These are phyloP conservation scores for Aplochiton taeniatus DNA, from an alignment of 2,797 vertebrate genomes.

Conservation along the genomic window DNA sequence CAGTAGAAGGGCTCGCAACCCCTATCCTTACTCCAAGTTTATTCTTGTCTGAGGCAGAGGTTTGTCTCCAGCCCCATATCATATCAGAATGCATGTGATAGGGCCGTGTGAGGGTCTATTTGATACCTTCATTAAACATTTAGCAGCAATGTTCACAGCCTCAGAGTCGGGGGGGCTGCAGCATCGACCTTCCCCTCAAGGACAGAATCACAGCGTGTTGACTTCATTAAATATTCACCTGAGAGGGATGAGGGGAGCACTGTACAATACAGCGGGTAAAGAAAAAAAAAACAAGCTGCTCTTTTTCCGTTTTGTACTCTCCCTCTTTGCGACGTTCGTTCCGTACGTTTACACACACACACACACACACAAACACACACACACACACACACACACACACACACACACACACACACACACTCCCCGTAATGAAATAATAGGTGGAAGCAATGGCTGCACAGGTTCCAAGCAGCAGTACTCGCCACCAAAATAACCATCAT, in stretches of 20 bases:
- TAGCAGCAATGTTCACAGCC: conserved; percentile 46
- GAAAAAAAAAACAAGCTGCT: conserved; percentile 27
- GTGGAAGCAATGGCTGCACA: too few relatives aligned
- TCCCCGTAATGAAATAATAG: not conserved
- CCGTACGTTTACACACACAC: not conserved
- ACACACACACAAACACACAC: conserved; percentile 13
- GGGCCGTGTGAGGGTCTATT: conserved; percentile 46
- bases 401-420: conserved; percentile 9
- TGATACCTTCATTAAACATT: conserved; percentile 68
- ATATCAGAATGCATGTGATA: conserved; percentile 38
- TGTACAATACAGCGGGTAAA: conserved; percentile 9
- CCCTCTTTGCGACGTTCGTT: conserved; percentile 41
- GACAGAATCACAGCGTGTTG: conserved; percentile 50
- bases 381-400: conserved; percentile 9
- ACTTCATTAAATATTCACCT: conserved; percentile 60
- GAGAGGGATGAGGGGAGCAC: conserved; percentile 43
- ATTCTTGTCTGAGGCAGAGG: too few relatives aligned
- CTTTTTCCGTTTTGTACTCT: conserved; percentile 10
- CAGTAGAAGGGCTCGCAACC: too few relatives aligned
- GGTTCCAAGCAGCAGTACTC: too few relatives aligned
- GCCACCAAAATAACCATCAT: too few relatives aligned
- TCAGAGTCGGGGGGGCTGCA: conserved; percentile 45
- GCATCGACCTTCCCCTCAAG: conserved; percentile 61
- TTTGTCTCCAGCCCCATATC: conserved; percentile 18
- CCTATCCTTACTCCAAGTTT: too few relatives aligned